phyloP scores from a whole-genome alignment of 2,888 invertebrate species.

The Hybos culiciformis region DNA sequence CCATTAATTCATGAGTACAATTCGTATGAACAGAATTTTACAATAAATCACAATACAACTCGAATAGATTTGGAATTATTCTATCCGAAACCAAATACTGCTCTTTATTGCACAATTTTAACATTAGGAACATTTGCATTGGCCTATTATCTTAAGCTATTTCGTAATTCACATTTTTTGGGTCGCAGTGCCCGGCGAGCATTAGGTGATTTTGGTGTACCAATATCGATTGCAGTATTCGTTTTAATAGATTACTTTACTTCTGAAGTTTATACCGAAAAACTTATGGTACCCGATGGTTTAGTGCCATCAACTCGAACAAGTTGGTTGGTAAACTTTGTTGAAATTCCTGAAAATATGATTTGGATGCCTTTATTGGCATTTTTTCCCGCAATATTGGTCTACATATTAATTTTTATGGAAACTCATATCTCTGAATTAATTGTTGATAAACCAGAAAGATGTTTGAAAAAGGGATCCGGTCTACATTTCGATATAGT shows the following conservation, averaged over 20 bases:
- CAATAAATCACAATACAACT: slow-evolving; percentile 1
- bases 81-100: slow-evolving; percentile 67
- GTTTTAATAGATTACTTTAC: slow-evolving; percentile 58
- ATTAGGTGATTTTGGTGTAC: slow-evolving; percentile 78
- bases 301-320: slow-evolving; percentile 54
- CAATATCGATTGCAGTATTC: slow-evolving; percentile 78
- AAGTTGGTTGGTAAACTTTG: slow-evolving; percentile 65
- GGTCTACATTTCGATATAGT: slow-evolving; percentile 89
- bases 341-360: slow-evolving; percentile 54
- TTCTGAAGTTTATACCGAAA: slow-evolving; percentile 67
- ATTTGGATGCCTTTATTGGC: slow-evolving; percentile 66
- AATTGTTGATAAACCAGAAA: slow-evolving; percentile 79
- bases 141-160: slow-evolving; percentile 78
- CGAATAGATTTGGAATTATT: slow-evolving; percentile 3
- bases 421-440: slow-evolving; percentile 91
- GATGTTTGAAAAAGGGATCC: slow-evolving; percentile 74
- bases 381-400: slow-evolving; percentile 69
- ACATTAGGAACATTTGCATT: slow-evolving; percentile 79
- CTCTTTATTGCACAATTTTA: slow-evolving; percentile 74
- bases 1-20: slow-evolving; percentile 51
- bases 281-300: slow-evolving; percentile 67
- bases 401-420: slow-evolving; percentile 87
- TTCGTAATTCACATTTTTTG: slow-evolving; percentile 82
- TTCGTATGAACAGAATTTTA: background rate
- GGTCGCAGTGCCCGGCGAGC: slow-evolving; percentile 68